A percentile compares a stretch with the other conserved stretches of the same genome.
phyloP scores from a whole-genome alignment of 2,113 vertebrate genomes.

The Maccullochella peelii region DNA sequence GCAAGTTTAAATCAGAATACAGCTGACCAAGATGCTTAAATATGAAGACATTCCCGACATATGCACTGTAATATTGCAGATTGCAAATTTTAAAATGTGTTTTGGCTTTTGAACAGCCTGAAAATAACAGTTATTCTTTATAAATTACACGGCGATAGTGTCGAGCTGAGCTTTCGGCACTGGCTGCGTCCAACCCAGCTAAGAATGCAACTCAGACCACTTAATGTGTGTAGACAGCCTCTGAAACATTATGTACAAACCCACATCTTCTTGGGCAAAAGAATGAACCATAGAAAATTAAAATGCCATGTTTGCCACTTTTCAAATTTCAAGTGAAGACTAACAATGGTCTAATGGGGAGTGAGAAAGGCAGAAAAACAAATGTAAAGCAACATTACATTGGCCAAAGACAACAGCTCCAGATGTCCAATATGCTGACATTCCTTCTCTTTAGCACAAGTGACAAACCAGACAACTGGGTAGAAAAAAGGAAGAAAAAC shows the following conservation, averaged over 20 bases:
- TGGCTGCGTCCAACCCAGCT: not conserved
- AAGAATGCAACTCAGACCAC: constrained; percentile 23
- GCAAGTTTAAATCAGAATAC: not conserved
- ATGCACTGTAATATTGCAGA: not conserved
- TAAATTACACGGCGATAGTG: constrained; percentile 7
- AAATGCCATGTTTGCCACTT: constrained; percentile 69
- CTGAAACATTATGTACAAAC: constrained; percentile 90
- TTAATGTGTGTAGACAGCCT: constrained; percentile 55
- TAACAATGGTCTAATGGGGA: constrained; percentile 55
- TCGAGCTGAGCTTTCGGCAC: not conserved
- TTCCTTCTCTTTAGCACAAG: constrained; percentile 77
- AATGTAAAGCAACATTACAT: constrained; percentile 68
- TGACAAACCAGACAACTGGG: constrained; percentile 51
- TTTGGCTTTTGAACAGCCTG: constrained; percentile 14
- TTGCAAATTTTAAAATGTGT: constrained; percentile 20
- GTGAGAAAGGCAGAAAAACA: constrained; percentile 62
- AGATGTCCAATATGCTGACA: constrained; percentile 78
- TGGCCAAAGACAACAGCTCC: constrained; percentile 54
- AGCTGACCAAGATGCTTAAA: constrained; percentile 3
- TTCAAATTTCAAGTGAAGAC: constrained; percentile 68
- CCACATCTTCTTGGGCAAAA: constrained; percentile 74
- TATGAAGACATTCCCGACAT: not conserved
- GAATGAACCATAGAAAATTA: constrained; percentile 73
- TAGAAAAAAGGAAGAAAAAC: constrained; percentile 39
- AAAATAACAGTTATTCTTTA: constrained; percentile 21